A percentile compares a stretch with the other conserved stretches of the same genome.
phyloP scores from a whole-genome alignment of 2,888 invertebrate genomes.

The Willowsia nigromaculata region DNA sequence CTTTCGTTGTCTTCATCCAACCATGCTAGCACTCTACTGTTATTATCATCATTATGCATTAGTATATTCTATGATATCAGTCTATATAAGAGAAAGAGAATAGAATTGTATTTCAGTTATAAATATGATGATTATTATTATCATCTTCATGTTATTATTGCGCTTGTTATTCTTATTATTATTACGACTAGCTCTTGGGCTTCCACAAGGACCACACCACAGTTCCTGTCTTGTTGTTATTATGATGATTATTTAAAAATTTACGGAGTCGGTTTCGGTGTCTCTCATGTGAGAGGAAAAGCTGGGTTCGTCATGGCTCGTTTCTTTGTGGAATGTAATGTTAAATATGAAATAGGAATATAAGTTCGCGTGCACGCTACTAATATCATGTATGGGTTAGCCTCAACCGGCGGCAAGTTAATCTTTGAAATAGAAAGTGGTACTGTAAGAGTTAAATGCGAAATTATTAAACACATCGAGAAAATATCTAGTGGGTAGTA shows the following conservation, averaged over 20 bases:
- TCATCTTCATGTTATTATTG: not conserved
- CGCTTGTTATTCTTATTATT: not conserved
- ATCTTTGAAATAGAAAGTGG: not conserved
- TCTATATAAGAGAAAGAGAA: not conserved
- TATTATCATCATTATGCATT: not conserved
- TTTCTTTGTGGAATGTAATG: slow-evolving; percentile 12
- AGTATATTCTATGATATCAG: not conserved
- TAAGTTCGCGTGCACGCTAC: not conserved
- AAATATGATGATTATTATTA: slow-evolving; percentile 10
- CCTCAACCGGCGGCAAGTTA: not conserved
- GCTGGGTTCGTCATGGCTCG: not conserved
- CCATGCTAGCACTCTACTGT: not conserved
- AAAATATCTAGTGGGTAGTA: no score
- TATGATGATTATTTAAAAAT: slow-evolving; percentile 9
- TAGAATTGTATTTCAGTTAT: not conserved
- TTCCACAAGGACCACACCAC: not conserved
- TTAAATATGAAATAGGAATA: not conserved
- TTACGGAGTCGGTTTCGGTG: not conserved
- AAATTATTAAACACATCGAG: no score
- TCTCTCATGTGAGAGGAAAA: not conserved
- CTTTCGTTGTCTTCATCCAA: slow-evolving; percentile 11
- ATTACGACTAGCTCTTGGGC: not conserved
- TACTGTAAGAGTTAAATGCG: not conserved
- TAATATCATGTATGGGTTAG: not conserved
- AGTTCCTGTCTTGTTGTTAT: not conserved